A percentile compares a stretch with the other conserved stretches of the same genome.
Evolutionary conservation across 2,113 vertebrate genomes (phyloP).

Genomic region (Stegostoma tigrinum): DNA sequence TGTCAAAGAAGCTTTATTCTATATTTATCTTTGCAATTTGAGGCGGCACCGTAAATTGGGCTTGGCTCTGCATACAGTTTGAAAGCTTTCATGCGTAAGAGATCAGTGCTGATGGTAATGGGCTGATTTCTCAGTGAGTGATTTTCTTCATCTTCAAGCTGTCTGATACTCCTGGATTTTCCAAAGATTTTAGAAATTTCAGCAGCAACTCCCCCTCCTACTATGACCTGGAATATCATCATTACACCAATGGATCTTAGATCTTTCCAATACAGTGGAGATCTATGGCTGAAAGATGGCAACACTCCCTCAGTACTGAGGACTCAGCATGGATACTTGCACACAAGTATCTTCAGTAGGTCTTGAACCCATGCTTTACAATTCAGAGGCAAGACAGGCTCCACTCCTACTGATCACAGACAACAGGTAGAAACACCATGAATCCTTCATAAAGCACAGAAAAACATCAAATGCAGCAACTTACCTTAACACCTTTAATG

Average conservation of each 20-base stretch:
- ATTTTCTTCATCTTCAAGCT: not conserved
- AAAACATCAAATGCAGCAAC: conserved; percentile 34
- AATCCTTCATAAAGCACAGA: not conserved
- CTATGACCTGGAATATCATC: not conserved
- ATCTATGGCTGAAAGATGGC: not conserved
- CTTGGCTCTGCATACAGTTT: not conserved
- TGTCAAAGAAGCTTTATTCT: not conserved
- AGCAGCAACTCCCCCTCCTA: not conserved
- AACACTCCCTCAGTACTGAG: not conserved
- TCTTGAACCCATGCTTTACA: not conserved
- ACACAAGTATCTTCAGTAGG: not conserved
- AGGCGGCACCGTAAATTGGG: not conserved
- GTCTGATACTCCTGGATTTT: not conserved
- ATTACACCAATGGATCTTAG: not conserved
- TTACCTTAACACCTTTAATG: conserved; percentile 88
- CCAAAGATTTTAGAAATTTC: not conserved
- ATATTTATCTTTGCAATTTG: not conserved
- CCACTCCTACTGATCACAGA: not conserved
- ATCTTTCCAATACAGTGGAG: not conserved
- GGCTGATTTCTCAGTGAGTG: not conserved
- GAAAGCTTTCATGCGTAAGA: not conserved
- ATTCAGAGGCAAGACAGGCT: not conserved
- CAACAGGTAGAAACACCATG: not conserved
- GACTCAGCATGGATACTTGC: not conserved
- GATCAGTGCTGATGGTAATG: not conserved